Conservation (phyloP, 37 sponge, comb jelly and placozoan species). For the Mnemiopsis leidyi region DNA sequence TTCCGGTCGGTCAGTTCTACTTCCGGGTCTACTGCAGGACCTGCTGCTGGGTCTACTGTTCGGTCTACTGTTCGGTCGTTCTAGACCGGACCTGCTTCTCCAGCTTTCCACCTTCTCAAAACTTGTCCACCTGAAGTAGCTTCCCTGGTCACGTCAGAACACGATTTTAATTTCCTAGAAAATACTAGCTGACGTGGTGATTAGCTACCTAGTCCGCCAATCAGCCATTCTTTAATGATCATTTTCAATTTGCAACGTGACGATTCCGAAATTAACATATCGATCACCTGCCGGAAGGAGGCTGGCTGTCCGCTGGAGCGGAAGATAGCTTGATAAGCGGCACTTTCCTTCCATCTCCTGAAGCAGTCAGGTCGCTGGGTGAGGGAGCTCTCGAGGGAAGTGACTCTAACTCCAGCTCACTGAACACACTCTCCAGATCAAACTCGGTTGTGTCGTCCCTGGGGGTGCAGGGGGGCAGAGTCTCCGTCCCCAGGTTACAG, state of each 20-base stretch:
- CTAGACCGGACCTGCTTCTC: background rate
- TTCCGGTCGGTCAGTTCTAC: background rate
- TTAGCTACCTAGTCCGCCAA: no score
- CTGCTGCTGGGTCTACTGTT: background rate
- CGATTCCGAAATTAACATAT: background rate
- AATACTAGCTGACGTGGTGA: no score
- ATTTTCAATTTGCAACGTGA: no score
- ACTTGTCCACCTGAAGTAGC: constrained; percentile 9
- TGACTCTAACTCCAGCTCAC: constrained; percentile 9
- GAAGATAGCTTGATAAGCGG: background rate
- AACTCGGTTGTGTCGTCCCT: background rate
- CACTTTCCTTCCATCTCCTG: background rate
- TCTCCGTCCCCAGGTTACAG: background rate
- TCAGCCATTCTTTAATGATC: no score
- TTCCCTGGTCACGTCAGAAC: no score
- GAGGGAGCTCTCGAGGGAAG: constrained; percentile 4
- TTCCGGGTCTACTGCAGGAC: background rate
- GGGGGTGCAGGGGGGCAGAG: background rate
- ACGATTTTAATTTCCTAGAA: no score
- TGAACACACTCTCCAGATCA: background rate
- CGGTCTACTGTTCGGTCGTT: background rate
- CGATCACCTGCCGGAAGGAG: background rate
- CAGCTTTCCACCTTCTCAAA: background rate
- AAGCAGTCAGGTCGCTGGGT: background rate
- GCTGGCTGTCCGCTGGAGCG: background rate